Conservation (phyloP, 2,888 invertebrate species). For the Drosophila subsilvestris region DNA sequence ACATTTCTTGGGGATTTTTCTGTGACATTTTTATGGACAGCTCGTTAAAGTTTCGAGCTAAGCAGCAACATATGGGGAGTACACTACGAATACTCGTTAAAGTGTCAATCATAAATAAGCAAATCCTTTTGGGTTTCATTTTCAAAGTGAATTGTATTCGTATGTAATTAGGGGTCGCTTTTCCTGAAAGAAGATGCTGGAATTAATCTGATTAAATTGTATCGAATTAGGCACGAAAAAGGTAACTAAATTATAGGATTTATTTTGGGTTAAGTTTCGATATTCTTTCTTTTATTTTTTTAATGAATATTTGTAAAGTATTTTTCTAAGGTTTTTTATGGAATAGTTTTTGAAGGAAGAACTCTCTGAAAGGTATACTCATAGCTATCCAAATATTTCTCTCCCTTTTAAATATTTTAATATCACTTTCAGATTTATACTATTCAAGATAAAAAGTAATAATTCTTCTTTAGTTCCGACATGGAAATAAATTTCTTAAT, state of each 20-base stretch:
- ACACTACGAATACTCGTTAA: conserved; percentile 8
- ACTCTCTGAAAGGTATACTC: no score
- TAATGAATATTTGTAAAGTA: not conserved
- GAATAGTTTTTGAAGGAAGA: no score
- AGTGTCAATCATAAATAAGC: conserved; percentile 27
- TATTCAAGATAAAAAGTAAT: no score
- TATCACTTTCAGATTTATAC: no score
- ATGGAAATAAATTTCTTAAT: not conserved
- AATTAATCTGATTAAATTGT: not conserved
- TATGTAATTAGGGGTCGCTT: not conserved
- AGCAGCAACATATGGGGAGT: conserved; percentile 37
- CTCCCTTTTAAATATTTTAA: no score
- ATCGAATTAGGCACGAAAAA: not conserved
- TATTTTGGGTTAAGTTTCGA: not conserved
- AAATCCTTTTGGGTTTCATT: conserved; percentile 4
- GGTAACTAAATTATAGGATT: not conserved
- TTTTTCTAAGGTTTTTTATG: no score
- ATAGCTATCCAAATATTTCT: no score
- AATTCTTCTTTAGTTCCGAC: not conserved
- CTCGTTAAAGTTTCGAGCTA: conserved; percentile 20
- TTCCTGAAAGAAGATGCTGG: not conserved
- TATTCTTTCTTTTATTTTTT: not conserved
- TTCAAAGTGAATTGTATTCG: not conserved
- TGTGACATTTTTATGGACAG: conserved; percentile 35
- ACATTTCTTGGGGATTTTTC: conserved; percentile 29